These are phyloP conservation scores for human (Homo sapiens) DNA, from an alignment of 2,113 vertebrate genomes.

Conservation along the genomic window GRCh38 chr4:80635501-80636000, in stretches of 20 bases:
- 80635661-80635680: neutral
- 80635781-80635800: neutral
- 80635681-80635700: neutral
- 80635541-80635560: neutral
- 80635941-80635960: neutral
- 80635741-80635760: slow-evolving; percentile 1
- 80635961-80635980: neutral
- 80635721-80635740: neutral
- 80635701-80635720: neutral
- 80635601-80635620: neutral
- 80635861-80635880: neutral
- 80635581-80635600: neutral
- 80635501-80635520: neutral
- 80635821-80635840: neutral
- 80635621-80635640: slow-evolving; percentile 1
- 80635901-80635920: neutral
- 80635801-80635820: neutral
- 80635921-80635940: neutral
- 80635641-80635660: neutral
- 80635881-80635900: neutral
- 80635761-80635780: neutral
- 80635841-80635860: neutral
- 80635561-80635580: neutral
- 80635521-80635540: neutral
- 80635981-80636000: neutral